Evolutionary conservation across 2,113 vertebrate genomes (phyloP).

Genomic region (Lota lota): DNA sequence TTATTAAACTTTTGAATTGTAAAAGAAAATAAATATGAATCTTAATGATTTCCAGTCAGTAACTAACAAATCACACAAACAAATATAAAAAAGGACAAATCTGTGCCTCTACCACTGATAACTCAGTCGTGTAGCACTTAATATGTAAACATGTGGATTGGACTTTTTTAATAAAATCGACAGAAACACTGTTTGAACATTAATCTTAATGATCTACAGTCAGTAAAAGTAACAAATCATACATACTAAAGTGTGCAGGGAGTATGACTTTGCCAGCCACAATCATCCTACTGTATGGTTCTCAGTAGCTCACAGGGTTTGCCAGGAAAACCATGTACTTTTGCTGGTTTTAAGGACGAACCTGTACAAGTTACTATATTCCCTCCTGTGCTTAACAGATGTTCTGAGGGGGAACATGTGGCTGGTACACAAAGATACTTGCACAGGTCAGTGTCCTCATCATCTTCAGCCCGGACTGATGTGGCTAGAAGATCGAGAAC

Average conservation of each 20-base stretch:
- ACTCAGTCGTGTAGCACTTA: background rate
- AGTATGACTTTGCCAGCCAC: background rate
- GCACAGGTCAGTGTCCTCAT: background rate
- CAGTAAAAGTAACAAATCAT: background rate
- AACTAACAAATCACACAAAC: slow-evolving; percentile 1
- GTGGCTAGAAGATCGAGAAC: background rate
- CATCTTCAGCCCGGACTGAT: slow-evolving; percentile 3
- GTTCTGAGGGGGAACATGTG: background rate
- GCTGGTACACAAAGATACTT: slow-evolving; percentile 3
- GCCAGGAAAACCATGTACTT: background rate
- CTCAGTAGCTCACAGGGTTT: background rate
- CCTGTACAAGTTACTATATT: background rate
- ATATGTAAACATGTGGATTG: no score
- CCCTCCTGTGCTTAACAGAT: background rate
- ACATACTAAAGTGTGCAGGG: background rate
- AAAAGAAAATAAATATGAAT: background rate
- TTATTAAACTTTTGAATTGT: no score
- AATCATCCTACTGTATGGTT: background rate
- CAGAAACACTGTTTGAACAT: background rate
- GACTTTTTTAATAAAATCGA: background rate
- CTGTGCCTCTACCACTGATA: no score
- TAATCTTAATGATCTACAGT: background rate
- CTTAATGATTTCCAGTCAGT: no score
- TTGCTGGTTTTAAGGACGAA: slow-evolving; percentile 3
- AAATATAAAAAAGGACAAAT: no score